Conservation (phyloP, 2,113 vertebrate genomes). For the Actenoides hombroni region DNA sequence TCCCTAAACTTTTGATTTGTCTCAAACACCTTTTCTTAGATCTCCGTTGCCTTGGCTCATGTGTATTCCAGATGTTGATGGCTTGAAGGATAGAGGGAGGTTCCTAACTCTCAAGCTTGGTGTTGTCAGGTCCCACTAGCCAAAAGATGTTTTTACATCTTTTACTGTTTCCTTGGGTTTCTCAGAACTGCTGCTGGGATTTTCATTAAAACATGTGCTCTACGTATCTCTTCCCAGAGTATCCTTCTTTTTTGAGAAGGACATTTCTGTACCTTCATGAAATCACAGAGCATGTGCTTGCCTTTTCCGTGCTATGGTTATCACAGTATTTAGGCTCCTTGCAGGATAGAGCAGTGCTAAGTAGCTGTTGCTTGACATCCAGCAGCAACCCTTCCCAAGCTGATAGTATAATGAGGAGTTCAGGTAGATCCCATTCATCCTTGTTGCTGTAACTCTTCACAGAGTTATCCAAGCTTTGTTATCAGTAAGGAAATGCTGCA, state of each 20-base stretch:
- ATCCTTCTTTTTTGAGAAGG: not conserved
- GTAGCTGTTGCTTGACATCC: not conserved
- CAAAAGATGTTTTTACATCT: not conserved
- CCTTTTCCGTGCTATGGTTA: not conserved
- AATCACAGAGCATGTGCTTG: not conserved
- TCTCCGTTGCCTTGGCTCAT: not conserved
- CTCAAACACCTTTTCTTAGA: not conserved
- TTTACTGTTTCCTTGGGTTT: not conserved
- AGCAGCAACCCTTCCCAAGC: not conserved
- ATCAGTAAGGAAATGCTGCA: not conserved
- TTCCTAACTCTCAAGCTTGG: not conserved
- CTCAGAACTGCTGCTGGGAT: not conserved
- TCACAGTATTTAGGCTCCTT: not conserved
- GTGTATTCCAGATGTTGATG: not conserved
- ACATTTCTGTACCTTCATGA: not conserved
- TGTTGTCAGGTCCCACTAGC: not conserved
- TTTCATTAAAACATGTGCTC: not conserved
- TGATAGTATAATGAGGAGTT: not conserved
- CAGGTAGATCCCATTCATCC: not conserved
- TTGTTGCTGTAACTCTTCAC: not conserved
- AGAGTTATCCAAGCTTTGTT: not conserved
- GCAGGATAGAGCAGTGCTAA: not conserved
- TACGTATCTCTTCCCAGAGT: not conserved
- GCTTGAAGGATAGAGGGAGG: not conserved
- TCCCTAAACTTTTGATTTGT: not conserved